Base-by-base conservation (phyloP, 2,113 vertebrate genomes). In the Tauraco erythrolophus region DNA sequence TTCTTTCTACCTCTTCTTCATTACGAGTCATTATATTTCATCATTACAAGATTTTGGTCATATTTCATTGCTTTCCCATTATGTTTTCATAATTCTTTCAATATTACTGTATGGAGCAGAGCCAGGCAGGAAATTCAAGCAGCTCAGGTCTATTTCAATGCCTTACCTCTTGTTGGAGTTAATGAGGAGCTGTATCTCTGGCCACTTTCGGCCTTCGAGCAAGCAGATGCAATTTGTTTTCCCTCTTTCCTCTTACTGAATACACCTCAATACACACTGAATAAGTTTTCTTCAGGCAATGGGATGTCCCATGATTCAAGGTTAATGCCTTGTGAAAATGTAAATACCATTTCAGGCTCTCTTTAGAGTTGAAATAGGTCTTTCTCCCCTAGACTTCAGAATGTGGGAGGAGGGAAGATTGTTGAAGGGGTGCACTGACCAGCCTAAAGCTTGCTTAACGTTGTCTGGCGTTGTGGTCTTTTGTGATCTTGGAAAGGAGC, bases 1-100 rank as follows among this genome's bases (percentile, higher is more conserved):
- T 41, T 30, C 10, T 11, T 70, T 33, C 58, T 86, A 65, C 85
- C 57, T 71, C 89, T 80, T 94, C 80, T 81, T 97, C 87, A 94
- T 94, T 94, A 83, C 2, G 2, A 96, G 56, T 69, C 92, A 90
- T 97, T 96, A 89, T 92, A 84, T 80, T 94, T 89, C 92, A 91
- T 94, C 89, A 78, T 89, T 95, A 92, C 83, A 77, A 75, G 88
- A 28, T 65, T 71, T 88, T 33, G 53, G 65, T 94, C 92, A 62
- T 96, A 87, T 76, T 94, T 85, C 86, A 84, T 61, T 92, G 62
- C 57, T 86, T 94, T 80, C 69, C 66, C 69, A 80, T 89, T 75
- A 91, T 45, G 51, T 85, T 85, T 87, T 75, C 70, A 33, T 81
- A 65, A 60, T 71, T 91, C 72, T 82, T 82, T 57, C 35, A 79